A percentile compares a stretch with the other conserved stretches of the same genome.
Evolutionary conservation across 2,113 vertebrate genomes (phyloP).

Genomic region (Tichodroma muraria): DNA sequence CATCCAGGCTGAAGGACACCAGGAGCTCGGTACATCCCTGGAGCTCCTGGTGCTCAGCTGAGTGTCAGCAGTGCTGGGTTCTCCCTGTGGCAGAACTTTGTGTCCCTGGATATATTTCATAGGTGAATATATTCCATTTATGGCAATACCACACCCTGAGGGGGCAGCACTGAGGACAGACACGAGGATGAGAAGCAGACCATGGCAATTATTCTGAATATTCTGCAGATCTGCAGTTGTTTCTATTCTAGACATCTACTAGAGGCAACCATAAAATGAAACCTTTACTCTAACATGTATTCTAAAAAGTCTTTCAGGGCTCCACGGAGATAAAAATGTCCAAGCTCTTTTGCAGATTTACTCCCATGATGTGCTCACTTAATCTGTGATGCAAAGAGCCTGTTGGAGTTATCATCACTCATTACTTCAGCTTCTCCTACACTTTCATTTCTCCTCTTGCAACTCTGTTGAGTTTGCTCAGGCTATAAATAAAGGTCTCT

Average conservation of each 20-base stretch:
- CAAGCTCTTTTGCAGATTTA: constrained; percentile 15
- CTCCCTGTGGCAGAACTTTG: no score
- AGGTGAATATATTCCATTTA: neutral
- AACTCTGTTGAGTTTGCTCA: neutral
- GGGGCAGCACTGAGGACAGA: neutral
- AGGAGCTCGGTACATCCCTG: no score
- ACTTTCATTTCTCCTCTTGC: constrained; percentile 35
- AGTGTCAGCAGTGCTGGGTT: no score
- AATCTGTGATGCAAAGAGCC: constrained; percentile 25
- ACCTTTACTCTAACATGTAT: neutral
- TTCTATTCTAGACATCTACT: neutral
- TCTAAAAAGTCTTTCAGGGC: neutral
- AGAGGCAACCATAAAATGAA: neutral
- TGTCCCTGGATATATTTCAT: neutral
- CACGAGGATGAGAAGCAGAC: neutral
- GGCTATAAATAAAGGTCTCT: constrained; percentile 71
- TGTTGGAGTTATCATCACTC: constrained; percentile 16
- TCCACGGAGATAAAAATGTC: neutral
- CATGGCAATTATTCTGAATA: neutral
- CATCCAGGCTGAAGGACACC: no score
- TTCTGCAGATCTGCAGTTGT: neutral
- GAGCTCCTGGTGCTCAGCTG: no score
- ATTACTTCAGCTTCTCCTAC: constrained; percentile 39
- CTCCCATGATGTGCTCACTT: neutral
- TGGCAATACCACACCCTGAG: neutral